Conservation (phyloP, 53 echinoderm and acorn worm species). For the Echinarachnius parma region DNA sequence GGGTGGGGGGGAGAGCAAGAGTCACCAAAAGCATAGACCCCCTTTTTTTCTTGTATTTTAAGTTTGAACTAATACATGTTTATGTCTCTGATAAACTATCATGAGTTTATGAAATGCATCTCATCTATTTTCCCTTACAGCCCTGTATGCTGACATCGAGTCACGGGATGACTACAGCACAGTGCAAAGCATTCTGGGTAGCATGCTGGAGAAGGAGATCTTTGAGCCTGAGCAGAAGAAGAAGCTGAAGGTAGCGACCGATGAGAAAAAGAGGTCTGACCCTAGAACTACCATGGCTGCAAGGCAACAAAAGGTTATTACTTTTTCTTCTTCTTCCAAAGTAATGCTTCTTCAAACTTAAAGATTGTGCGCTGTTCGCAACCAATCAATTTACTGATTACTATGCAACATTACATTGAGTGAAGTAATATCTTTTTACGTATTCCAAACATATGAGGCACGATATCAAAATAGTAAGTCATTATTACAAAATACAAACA, state of each 20-base stretch:
- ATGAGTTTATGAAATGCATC: not conserved
- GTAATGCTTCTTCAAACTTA: not conserved
- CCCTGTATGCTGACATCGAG: constrained; percentile 82
- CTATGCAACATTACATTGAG: too few species aligned
- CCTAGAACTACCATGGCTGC: constrained; percentile 87
- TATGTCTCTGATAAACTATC: too few species aligned
- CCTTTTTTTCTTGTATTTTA: too few species aligned
- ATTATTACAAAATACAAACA: too few species aligned
- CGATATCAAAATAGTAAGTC: too few species aligned
- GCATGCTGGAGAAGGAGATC: constrained; percentile 74
- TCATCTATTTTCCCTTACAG: constrained; percentile 17
- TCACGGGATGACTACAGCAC: constrained; percentile 69
- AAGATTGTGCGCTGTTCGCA: too few species aligned
- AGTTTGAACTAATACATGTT: too few species aligned
- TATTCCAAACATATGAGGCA: too few species aligned
- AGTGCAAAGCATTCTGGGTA: constrained; percentile 72
- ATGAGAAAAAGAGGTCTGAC: constrained; percentile 64
- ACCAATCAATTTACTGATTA: too few species aligned
- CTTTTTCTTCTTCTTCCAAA: not conserved
- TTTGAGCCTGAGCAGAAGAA: constrained; percentile 62
- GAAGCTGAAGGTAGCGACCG: constrained; percentile 55
- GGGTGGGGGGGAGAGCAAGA: too few species aligned
- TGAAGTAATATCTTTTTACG: too few species aligned
- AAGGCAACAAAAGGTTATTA: constrained; percentile 77
- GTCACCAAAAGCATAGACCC: too few species aligned